These are phyloP conservation scores for Mastigias papua DNA, from an alignment of 30 jellyfish, hydroid and myxozoan species.

Conservation along the genomic window DNA sequence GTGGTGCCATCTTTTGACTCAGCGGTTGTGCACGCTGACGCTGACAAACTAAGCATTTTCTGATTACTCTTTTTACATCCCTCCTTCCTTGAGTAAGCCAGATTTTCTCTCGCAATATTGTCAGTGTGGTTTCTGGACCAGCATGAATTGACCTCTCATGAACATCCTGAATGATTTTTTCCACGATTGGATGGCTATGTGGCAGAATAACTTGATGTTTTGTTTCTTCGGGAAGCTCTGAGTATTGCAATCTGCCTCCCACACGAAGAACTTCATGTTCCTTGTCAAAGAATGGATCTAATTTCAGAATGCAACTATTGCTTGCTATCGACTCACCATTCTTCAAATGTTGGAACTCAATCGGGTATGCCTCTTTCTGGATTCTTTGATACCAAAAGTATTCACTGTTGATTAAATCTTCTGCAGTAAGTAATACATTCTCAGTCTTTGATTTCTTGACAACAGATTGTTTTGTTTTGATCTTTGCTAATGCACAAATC, in stretches of 20 bases:
- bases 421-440: slow-evolving; percentile 38
- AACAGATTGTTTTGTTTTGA: background rate
- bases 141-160: background rate
- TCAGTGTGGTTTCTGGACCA: background rate
- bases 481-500: background rate
- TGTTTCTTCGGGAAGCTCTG: slow-evolving; percentile 14
- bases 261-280: background rate
- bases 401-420: slow-evolving; percentile 42
- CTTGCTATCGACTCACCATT: background rate
- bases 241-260: slow-evolving; percentile 9
- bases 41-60: background rate
- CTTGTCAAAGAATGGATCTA: slow-evolving; percentile 15
- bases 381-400: background rate
- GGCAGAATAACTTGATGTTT: slow-evolving; percentile 32
- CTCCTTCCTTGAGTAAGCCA: background rate
- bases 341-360: background rate
- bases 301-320: background rate
- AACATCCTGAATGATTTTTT: background rate
- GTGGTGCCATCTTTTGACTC: too few relatives aligned
- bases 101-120: background rate
- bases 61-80: background rate
- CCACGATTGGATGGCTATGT: slow-evolving; percentile 6
- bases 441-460: background rate
- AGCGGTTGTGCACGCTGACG: background rate
- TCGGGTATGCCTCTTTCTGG: background rate